These are phyloP conservation scores for Hydrolagus colliei DNA, from an alignment of 2,797 vertebrate species.

Conservation along the genomic window DNA sequence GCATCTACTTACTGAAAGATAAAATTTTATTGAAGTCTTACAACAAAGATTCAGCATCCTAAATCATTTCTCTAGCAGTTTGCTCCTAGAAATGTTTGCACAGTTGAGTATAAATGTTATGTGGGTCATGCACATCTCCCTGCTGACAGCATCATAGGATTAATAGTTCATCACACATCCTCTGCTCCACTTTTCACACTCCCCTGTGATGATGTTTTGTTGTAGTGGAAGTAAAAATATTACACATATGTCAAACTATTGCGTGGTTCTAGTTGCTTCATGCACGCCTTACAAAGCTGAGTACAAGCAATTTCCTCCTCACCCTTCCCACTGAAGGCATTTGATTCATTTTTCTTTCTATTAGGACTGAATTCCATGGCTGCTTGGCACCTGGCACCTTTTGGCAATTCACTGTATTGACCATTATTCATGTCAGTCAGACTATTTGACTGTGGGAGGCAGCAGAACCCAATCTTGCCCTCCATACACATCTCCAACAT, in stretches of 20 bases:
- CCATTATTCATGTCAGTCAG: too few species aligned
- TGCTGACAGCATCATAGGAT: background rate
- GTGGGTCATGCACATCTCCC: background rate
- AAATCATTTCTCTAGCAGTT: background rate
- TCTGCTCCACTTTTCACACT: background rate
- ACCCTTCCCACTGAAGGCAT: too few species aligned
- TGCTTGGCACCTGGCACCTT: too few species aligned
- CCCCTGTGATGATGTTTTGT: background rate
- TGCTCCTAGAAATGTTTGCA: background rate
- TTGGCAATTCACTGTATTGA: too few species aligned
- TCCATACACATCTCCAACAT: too few species aligned
- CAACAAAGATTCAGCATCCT: background rate
- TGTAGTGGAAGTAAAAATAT: background rate
- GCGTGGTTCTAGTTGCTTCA: background rate
- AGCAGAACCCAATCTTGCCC: too few species aligned
- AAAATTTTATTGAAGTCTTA: background rate
- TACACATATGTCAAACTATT: background rate
- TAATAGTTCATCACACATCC: background rate
- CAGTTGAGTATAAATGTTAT: constrained; percentile 1
- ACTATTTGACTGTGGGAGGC: too few species aligned
- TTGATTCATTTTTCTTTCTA: too few species aligned
- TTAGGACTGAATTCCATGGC: too few species aligned
- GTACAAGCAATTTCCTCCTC: too few species aligned
- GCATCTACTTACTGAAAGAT: background rate
- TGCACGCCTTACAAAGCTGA: background rate